These are phyloP conservation scores for Notothenia coriiceps DNA, from an alignment of 2,113 vertebrate species.

Conservation along the genomic window DNA sequence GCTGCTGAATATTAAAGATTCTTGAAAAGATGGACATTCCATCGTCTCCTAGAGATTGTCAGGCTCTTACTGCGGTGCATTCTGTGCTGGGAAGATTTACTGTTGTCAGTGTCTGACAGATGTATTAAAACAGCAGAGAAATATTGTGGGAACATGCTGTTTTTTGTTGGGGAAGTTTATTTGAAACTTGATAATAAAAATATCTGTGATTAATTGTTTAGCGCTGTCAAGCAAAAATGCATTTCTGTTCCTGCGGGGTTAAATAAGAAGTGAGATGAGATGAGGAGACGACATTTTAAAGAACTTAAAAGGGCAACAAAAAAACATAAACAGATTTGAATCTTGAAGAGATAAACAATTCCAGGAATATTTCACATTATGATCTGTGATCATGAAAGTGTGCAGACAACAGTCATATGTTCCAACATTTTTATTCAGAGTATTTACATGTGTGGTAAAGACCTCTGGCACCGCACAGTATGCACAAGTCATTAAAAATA, in stretches of 20 bases:
- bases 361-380: neutral
- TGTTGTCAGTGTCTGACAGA: too few relatives aligned
- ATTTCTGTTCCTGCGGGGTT: neutral
- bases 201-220: neutral
- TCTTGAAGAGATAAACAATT: neutral
- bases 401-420: slow-evolving; percentile 49
- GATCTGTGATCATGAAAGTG: slow-evolving; percentile 2
- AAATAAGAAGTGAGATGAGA: slow-evolving; percentile 3
- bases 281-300: neutral
- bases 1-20: too few relatives aligned
- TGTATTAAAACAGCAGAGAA: too few relatives aligned
- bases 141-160: too few relatives aligned
- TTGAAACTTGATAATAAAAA: neutral
- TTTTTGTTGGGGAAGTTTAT: neutral
- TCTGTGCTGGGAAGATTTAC: too few relatives aligned
- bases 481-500: slow-evolving; percentile 71
- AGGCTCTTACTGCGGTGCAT: too few relatives aligned
- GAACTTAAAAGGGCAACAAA: neutral
- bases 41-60: too few relatives aligned
- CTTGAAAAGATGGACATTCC: too few relatives aligned
- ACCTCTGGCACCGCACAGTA: slow-evolving; percentile 56
- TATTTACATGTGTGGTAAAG: slow-evolving; percentile 77
- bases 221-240: neutral
- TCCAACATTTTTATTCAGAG: slow-evolving; percentile 59
- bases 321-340: neutral